Evolutionary conservation across 2,113 vertebrate species (phyloP), one percentile per base, ranked within the genome.

Genomic region (Notiomystis cincta): DNA sequence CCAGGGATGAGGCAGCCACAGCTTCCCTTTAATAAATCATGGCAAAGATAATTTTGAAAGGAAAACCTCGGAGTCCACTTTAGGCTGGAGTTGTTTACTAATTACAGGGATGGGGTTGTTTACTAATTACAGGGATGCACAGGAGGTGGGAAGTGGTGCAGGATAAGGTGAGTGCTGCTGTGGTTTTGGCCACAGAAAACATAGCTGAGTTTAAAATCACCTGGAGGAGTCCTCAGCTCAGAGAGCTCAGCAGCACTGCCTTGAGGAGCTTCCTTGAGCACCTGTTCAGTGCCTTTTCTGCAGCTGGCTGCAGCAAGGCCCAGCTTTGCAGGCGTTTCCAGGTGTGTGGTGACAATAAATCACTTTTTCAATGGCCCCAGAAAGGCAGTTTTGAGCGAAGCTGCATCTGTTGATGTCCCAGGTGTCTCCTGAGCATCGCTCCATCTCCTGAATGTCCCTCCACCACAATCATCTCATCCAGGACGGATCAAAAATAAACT

Each of bases 331-430:
- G 89, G 54, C 37, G 6, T 71, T 76, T 80, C 93, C 90, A 89
- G 95, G 71, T 93, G 86, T n/a, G 62, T 73, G 67, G 45, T 40
- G 92, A 83, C 20, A 90, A 97, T 95, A 95, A 95, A 96, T 95
- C 86, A 92, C 85, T 48, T 92, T 72, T 82, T 67, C 76, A 96
- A 91, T 8, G 60, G 50, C 64, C 64, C 81, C 30, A 20, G 67
- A 72, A 86, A 23, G n/a, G 58, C 67, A 90, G 20, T 51, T 93
- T 38, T 21, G 94, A 91, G 76, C 28, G 19, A 65, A 81, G 64
- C 67, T 62, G 80, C 75, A 30, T 31, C 82, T 11, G 2, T 77
- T 92, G 61, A 93, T 5, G 35, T 20, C 48, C 2, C 1, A 70
- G 42, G 18, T 44, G 71, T 81, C 96, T 96, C 89, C 62, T 64